Evolutionary conservation across 2,888 invertebrate species (phyloP).

Genomic region (Beris morrisii): DNA sequence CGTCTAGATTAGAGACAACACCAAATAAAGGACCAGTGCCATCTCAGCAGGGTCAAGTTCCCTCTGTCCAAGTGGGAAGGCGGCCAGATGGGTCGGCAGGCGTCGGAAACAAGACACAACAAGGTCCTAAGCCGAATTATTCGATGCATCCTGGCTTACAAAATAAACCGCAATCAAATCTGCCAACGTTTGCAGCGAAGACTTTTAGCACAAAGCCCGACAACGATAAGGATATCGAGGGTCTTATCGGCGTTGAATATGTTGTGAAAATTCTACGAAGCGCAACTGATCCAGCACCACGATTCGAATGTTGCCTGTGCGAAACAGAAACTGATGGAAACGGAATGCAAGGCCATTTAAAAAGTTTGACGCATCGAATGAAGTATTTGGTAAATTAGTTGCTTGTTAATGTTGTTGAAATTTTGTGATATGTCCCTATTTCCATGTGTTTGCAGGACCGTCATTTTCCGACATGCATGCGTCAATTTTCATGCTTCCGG

Average conservation of each 20-base stretch:
- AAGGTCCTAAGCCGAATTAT: neutral
- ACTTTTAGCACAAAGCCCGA: slow-evolving; percentile 3
- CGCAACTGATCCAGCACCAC: slow-evolving; percentile 65
- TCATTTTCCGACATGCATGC: slow-evolving; percentile 61
- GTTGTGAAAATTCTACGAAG: slow-evolving; percentile 70
- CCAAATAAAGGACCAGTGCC: neutral
- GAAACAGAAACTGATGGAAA: slow-evolving; percentile 74
- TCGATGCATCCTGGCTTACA: slow-evolving; percentile 25
- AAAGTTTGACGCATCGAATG: slow-evolving; percentile 73
- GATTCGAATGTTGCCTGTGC: slow-evolving; percentile 76
- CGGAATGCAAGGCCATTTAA: slow-evolving; percentile 76
- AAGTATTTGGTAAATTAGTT: slow-evolving; percentile 65
- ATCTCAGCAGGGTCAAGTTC: neutral
- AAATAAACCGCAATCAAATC: slow-evolving; percentile 11
- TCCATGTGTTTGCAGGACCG: slow-evolving; percentile 43
- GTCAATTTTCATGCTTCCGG: slow-evolving; percentile 63
- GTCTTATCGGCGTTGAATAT: slow-evolving; percentile 73
- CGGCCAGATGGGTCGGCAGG: too few relatives aligned
- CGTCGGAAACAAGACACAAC: neutral
- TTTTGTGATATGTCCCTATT: neutral
- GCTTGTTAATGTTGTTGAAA: too few relatives aligned
- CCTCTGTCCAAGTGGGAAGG: neutral
- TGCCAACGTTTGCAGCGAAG: slow-evolving; percentile 16
- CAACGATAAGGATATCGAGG: slow-evolving; percentile 41
- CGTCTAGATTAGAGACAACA: neutral